These are phyloP conservation scores for Drosophila percnosoma DNA, from an alignment of 2,888 invertebrate genomes.

Conservation along the genomic window DNA sequence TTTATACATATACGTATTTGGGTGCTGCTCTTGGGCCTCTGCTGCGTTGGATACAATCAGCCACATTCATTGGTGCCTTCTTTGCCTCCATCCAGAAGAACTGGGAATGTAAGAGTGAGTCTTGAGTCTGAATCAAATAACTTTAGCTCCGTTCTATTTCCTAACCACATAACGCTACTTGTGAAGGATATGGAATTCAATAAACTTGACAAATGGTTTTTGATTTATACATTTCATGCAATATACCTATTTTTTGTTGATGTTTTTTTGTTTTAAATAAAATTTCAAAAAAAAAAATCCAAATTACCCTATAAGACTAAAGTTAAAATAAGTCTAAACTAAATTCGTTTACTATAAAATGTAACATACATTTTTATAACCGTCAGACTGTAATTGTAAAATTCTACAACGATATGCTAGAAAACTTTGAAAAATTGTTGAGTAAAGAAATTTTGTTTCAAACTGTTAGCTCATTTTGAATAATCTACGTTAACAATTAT, in stretches of 20 bases:
- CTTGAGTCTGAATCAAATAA: neutral
- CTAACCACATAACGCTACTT: neutral
- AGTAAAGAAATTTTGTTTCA: neutral
- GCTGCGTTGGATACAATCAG: neutral
- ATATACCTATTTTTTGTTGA: slow-evolving; percentile 45
- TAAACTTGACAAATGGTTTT: too few relatives aligned
- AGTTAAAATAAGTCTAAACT: neutral
- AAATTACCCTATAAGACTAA: neutral
- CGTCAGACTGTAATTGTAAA: neutral
- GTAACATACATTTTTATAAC: neutral
- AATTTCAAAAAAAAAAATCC: too few relatives aligned
- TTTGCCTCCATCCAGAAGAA: neutral
- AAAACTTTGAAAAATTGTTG: neutral
- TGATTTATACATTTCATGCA: slow-evolving; percentile 30
- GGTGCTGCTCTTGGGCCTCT: slow-evolving; percentile 22
- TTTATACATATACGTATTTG: neutral
- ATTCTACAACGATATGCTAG: neutral
- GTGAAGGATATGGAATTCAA: too few relatives aligned
- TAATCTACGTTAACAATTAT: too few relatives aligned
- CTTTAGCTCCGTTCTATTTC: neutral
- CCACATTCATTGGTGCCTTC: neutral
- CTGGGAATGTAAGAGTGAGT: neutral
- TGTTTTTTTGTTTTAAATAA: slow-evolving; percentile 27
- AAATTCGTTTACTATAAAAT: neutral
- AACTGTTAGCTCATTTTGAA: too few relatives aligned